Evolutionary conservation across 2,797 vertebrate species (phyloP), one percentile per base, ranked within the genome.

Genomic region (Dicrostonyx torquatus): DNA sequence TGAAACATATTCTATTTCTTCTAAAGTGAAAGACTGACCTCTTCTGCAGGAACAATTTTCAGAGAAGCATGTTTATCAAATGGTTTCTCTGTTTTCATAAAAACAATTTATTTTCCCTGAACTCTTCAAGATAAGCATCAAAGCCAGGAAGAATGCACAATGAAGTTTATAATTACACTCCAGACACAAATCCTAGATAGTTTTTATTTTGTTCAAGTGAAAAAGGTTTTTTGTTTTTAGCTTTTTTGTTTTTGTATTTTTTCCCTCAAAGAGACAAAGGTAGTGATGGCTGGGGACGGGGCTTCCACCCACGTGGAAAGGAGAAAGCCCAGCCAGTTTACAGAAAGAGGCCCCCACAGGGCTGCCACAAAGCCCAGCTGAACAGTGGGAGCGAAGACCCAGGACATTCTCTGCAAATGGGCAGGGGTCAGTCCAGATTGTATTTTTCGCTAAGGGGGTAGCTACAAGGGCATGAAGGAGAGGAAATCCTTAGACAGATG

Each of bases 61-160:
- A 98, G 97, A 98, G 98, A 98, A 95, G 97, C 50, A n/a, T 98
- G 97, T 98, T 98, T 98, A 98, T 98, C 98, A 98, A 98, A 98
- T 96, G 96, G 98, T 98, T 98, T 98, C 98, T 98, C 98, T 98
- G 97, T 97, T 98, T 98, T 98, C 98, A 98, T 98, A 98, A 98
- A 98, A 98, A 98, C 98, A 98, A 98, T 98, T 98, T 98, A 98
- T 98, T 98, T 98, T 98, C 98, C 97, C 97, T 97, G 98, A 98
- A 98, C 98, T 98, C 98, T 97, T 98, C 97, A 96, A 98, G 98
- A 98, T 98, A 98, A 98, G 98, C 97, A 97, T 92, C 98, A 97
- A 98, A 98, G 97, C 98, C 97, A 97, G 98, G 97, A 98, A 98
- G 96, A 98, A 97, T 98, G 97, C 97, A 98, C 98, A 98, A 98